Evolutionary conservation across 2,797 vertebrate genomes (phyloP).

Genomic region (Halcyon badia): DNA sequence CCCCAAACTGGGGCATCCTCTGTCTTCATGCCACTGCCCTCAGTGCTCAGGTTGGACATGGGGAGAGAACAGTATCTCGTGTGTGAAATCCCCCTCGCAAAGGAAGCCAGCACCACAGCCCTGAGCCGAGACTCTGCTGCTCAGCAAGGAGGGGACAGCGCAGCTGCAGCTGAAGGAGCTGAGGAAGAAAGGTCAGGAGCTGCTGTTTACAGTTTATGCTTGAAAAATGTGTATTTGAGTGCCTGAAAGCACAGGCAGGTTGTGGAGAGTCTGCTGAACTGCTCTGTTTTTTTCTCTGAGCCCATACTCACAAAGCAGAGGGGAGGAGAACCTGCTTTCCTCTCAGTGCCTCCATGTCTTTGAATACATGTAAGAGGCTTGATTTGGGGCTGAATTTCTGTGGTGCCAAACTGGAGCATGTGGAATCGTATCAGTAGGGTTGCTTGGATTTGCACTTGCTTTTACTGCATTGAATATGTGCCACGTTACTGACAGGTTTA

Average conservation of each 20-base stretch:
- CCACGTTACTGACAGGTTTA: conserved; percentile 6
- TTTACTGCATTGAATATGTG: background rate
- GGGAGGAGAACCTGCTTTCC: background rate
- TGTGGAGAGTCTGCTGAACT: background rate
- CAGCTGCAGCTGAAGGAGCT: background rate
- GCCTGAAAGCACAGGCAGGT: background rate
- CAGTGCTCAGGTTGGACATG: background rate
- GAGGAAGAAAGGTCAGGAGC: rapidly evolving
- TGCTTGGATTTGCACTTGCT: conserved; percentile 3
- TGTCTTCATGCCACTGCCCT: background rate
- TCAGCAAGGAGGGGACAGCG: rapidly evolving
- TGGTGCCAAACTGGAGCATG: background rate
- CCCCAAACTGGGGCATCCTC: background rate
- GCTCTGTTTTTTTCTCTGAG: background rate
- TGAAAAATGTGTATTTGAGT: background rate
- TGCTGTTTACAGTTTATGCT: background rate
- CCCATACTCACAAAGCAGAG: background rate
- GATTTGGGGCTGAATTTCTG: background rate
- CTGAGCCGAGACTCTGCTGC: rapidly evolving
- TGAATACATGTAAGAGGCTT: background rate
- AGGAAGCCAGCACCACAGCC: background rate
- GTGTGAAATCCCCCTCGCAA: background rate
- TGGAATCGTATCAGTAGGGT: background rate
- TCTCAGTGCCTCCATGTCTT: background rate
- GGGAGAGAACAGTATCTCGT: background rate